A percentile compares a stretch with the other conserved stretches of the same genome.
Evolutionary conservation across 2,888 invertebrate genomes (phyloP).

Genomic region (Teleogryllus oceanicus): DNA sequence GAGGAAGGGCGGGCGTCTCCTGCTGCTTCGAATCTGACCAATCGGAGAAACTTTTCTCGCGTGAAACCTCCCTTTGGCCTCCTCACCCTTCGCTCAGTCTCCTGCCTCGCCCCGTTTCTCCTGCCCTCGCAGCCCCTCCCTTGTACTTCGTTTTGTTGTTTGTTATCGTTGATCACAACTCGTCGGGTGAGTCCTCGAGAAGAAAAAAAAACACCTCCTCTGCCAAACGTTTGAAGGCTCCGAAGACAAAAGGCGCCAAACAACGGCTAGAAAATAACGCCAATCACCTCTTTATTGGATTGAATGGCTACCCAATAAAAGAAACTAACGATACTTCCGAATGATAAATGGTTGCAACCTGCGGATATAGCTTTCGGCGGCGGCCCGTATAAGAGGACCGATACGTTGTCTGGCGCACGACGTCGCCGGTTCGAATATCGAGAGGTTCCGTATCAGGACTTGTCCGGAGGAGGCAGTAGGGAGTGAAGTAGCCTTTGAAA

Average conservation of each 20-base stretch:
- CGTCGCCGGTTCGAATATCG: not conserved
- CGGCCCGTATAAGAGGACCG: not conserved
- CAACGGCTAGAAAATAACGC: constrained; percentile 18
- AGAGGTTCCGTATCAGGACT: not conserved
- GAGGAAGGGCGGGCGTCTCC: not conserved
- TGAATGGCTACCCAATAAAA: constrained; percentile 3
- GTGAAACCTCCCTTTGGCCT: not conserved
- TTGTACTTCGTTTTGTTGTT: constrained; percentile 9
- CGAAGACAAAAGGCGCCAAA: not conserved
- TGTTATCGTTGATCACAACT: constrained; percentile 18
- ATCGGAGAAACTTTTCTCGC: not conserved
- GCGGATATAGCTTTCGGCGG: not conserved
- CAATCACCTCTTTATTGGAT: constrained; percentile 18
- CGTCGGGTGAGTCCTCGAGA: not conserved
- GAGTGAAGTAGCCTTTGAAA: no score
- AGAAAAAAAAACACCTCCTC: not conserved
- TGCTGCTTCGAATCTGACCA: not conserved
- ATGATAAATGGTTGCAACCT: not conserved
- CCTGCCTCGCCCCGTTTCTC: not conserved
- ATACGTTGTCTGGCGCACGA: not conserved
- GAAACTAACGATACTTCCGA: constrained; percentile 3
- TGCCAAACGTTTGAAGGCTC: constrained; percentile 18
- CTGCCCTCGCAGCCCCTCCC: not conserved
- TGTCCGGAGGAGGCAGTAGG: no score
- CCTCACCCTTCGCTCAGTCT: not conserved